A percentile compares a stretch with the other conserved stretches of the same genome.
These are phyloP conservation scores for Egretta garzetta DNA, from an alignment of 2,113 vertebrate genomes.

Conservation along the genomic window DNA sequence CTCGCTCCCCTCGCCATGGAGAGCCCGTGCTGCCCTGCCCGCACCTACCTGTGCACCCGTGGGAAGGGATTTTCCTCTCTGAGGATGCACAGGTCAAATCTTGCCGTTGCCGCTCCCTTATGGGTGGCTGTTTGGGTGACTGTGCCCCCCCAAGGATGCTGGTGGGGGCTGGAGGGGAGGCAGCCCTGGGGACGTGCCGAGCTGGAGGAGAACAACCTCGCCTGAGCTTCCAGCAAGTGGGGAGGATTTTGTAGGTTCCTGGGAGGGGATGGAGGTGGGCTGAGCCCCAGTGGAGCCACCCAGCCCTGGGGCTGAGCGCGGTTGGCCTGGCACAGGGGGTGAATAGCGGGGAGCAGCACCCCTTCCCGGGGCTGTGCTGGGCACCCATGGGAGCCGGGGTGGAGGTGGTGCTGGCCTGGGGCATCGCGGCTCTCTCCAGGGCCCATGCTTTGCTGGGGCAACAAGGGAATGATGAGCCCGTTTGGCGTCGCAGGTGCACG, in stretches of 20 bases:
- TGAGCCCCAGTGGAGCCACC: neutral
- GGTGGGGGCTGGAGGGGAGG: neutral
- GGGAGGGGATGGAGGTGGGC: rapidly evolving
- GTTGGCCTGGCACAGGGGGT: rapidly evolving
- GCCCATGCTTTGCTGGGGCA: neutral
- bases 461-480: neutral
- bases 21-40: neutral
- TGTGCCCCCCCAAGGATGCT: neutral
- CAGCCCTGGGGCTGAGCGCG: neutral
- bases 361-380: rapidly evolving
- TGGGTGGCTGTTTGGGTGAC: rapidly evolving
- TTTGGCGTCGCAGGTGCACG: conserved; percentile 46
- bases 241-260: neutral
- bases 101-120: neutral
- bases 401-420: neutral
- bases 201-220: neutral
- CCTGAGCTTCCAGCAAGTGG: neutral
- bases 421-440: rapidly evolving
- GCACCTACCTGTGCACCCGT: neutral
- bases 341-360: neutral
- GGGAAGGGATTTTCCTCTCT: neutral
- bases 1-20: rapidly evolving
- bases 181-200: neutral
- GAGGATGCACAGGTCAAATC: neutral
- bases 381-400: neutral